A percentile compares a stretch with the other conserved stretches of the same genome.
These are phyloP conservation scores for Tholera decimalis DNA, from an alignment of 2,888 invertebrate genomes.

Conservation along the genomic window DNA sequence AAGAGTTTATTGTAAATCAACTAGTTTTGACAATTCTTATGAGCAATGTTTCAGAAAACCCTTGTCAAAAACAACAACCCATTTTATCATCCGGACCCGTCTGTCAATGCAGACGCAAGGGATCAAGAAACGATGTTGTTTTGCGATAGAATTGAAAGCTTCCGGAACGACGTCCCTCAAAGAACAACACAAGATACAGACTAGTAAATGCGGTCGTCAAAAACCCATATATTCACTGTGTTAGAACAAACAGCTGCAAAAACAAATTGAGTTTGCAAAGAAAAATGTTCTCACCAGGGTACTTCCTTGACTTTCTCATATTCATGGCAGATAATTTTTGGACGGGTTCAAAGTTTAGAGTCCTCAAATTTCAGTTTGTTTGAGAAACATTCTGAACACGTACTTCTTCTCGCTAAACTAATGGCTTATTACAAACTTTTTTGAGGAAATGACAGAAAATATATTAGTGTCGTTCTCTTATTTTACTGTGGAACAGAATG, in stretches of 20 bases:
- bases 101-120: constrained; percentile 31
- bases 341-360: constrained; percentile 54
- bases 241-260: constrained; percentile 29
- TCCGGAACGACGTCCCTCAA: constrained; percentile 34
- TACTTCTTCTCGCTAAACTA: constrained; percentile 67
- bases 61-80: neutral
- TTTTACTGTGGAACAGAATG: constrained; percentile 53
- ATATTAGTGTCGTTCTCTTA: constrained; percentile 63
- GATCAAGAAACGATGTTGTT: constrained; percentile 49
- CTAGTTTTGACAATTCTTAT: neutral
- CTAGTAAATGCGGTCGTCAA: constrained; percentile 34
- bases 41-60: neutral
- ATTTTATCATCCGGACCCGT: constrained; percentile 34
- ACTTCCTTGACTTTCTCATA: constrained; percentile 60
- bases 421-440: constrained; percentile 72
- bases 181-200: constrained; percentile 20
- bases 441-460: constrained; percentile 61
- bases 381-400: constrained; percentile 67
- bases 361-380: constrained; percentile 61
- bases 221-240: constrained; percentile 37
- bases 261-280: constrained; percentile 52
- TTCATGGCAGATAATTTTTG: constrained; percentile 49
- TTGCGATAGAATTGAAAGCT: constrained; percentile 49
- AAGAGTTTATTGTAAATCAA: neutral
- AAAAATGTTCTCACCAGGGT: constrained; percentile 53